A percentile compares a stretch with the other conserved stretches of the same genome.
These are phyloP conservation scores for Anthopleura xanthogrammica DNA, from an alignment of 92 coral and sea anemone species.

Conservation along the genomic window DNA sequence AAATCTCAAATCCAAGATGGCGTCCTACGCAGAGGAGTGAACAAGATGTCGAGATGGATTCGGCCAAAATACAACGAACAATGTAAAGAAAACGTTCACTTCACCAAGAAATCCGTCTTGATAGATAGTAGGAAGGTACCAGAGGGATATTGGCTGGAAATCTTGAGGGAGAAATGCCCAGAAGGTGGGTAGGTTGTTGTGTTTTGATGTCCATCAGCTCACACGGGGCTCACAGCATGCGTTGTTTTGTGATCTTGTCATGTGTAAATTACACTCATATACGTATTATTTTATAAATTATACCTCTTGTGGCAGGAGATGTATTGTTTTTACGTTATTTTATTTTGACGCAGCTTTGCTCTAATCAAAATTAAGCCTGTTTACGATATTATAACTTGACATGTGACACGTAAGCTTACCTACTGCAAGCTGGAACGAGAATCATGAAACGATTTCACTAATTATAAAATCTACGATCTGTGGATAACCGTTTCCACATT, in stretches of 20 bases:
- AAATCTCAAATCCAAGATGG: constrained; percentile 74
- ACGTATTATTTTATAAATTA: neutral
- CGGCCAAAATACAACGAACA: constrained; percentile 67
- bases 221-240: neutral
- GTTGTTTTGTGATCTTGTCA: neutral
- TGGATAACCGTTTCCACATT: no score
- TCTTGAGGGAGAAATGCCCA: constrained; percentile 71
- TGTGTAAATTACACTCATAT: neutral
- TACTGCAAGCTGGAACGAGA: no score
- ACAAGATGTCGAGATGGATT: constrained; percentile 53
- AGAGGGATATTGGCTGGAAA: constrained; percentile 65
- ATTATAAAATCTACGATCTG: no score
- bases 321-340: neutral
- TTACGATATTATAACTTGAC: no score
- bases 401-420: no score
- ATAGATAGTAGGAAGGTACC: constrained; percentile 55
- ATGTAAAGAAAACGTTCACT: constrained; percentile 47
- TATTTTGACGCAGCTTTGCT: no score
- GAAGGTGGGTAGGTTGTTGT: constrained; percentile 55
- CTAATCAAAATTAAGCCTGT: no score
- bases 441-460: no score
- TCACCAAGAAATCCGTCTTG: constrained; percentile 38
- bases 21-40: constrained; percentile 44
- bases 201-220: neutral
- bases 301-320: no score